Percentiles rank a stretch among this genome's conserved stretches.
Conservation (phyloP, 2,797 vertebrate genomes). For the Myotis planiceps region DNA sequence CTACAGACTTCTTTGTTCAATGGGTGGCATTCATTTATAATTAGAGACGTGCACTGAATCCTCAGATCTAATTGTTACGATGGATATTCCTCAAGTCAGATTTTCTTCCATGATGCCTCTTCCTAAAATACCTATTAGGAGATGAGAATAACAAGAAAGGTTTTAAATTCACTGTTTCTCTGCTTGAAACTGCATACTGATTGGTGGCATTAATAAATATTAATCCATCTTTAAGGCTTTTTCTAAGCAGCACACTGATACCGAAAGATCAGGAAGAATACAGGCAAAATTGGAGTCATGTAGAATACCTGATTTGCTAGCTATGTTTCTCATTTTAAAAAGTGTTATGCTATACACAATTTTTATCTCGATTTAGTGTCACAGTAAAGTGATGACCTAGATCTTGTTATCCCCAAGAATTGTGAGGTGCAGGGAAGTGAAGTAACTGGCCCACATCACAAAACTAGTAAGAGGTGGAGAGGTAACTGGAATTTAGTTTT, state of each 20-base stretch:
- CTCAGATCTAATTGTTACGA: slow-evolving; percentile 57
- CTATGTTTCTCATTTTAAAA: background rate
- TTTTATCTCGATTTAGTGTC: slow-evolving; percentile 1
- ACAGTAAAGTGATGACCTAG: background rate
- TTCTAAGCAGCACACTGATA: background rate
- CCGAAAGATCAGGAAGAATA: background rate
- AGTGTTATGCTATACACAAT: background rate
- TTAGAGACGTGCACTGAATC: slow-evolving; percentile 58
- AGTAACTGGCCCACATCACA: background rate
- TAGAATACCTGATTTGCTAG: background rate
- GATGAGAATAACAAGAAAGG: background rate
- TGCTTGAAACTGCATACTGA: background rate
- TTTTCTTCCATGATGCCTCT: background rate
- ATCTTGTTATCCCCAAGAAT: background rate
- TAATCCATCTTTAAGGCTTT: background rate
- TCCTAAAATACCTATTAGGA: slow-evolving; percentile 15
- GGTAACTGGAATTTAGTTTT: background rate
- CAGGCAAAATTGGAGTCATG: background rate
- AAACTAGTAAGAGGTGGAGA: background rate
- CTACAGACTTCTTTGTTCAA: slow-evolving; percentile 14
- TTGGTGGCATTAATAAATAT: slow-evolving; percentile 8
- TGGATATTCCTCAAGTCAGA: slow-evolving; percentile 19
- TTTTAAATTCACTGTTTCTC: slow-evolving; percentile 33
- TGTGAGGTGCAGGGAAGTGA: background rate
- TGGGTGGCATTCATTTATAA: slow-evolving; percentile 53